Conservation (phyloP, 1,140 invertebrate genomes). For the Drosophila parvula region DNA sequence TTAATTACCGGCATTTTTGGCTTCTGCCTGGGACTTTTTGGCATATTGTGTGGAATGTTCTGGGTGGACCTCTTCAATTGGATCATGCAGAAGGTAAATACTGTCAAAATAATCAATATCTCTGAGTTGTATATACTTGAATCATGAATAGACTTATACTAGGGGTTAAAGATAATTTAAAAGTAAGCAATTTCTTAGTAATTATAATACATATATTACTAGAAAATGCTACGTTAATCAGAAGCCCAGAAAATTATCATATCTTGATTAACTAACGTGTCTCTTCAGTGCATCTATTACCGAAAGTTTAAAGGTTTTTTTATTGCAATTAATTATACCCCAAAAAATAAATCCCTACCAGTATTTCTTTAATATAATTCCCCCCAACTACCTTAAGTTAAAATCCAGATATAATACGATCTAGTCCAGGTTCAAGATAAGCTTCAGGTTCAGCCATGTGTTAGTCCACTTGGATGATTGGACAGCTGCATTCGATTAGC, state of each 20-base stretch:
- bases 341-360: background rate
- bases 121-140: background rate
- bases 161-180: too few species aligned
- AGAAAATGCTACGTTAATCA: background rate
- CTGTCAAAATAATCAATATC: too few species aligned
- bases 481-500: slow-evolving; percentile 67
- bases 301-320: background rate
- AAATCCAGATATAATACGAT: background rate
- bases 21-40: slow-evolving; percentile 73
- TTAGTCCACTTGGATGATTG: slow-evolving; percentile 1
- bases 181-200: background rate
- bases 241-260: background rate
- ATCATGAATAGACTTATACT: background rate
- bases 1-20: slow-evolving; percentile 70
- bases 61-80: slow-evolving; percentile 79
- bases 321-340: background rate
- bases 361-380: background rate
- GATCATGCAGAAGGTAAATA: slow-evolving; percentile 75
- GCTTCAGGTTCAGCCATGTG: slow-evolving; percentile 3
- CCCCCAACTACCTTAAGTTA: background rate
- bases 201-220: background rate
- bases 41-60: slow-evolving; percentile 78
- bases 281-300: background rate
- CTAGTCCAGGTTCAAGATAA: slow-evolving; percentile 8
- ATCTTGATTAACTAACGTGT: background rate